phyloP scores from a whole-genome alignment of 1,140 invertebrate genomes.

The Chironomus striatipennis region DNA sequence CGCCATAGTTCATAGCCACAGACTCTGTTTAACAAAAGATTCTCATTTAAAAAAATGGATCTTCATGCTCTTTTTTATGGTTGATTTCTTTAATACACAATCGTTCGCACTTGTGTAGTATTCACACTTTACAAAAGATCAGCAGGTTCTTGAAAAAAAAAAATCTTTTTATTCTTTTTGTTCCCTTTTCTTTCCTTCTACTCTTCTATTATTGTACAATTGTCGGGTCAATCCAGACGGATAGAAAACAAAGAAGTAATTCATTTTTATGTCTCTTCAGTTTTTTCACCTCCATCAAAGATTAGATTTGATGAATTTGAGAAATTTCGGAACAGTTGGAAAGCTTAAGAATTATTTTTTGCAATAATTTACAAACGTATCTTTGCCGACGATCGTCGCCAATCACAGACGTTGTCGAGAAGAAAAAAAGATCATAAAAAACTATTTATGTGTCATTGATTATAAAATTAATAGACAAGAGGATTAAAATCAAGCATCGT shows the following conservation, averaged over 20 bases:
- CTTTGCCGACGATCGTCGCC: neutral
- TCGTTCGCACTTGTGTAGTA: conserved; percentile 1
- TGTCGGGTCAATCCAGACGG: neutral
- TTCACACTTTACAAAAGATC: conserved; percentile 13
- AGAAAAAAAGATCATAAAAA: no score
- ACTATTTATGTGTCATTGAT: no score
- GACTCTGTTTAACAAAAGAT: neutral
- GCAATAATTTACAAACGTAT: neutral
- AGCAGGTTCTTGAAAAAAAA: neutral
- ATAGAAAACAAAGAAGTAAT: neutral
- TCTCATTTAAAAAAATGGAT: neutral
- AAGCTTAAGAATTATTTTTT: neutral
- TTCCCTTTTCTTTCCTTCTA: neutral
- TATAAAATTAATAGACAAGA: neutral
- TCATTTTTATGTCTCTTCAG: neutral
- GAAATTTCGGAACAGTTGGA: neutral
- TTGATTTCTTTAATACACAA: conserved; percentile 14
- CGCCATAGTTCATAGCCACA: neutral
- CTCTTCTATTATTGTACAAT: neutral
- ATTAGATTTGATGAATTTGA: neutral
- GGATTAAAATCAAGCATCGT: neutral
- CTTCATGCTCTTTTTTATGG: conserved; percentile 10
- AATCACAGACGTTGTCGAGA: neutral
- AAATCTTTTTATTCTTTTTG: neutral
- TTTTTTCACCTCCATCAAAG: neutral